These are phyloP conservation scores for Dione juno DNA, from an alignment of 2,888 invertebrate genomes.

Conservation along the genomic window DNA sequence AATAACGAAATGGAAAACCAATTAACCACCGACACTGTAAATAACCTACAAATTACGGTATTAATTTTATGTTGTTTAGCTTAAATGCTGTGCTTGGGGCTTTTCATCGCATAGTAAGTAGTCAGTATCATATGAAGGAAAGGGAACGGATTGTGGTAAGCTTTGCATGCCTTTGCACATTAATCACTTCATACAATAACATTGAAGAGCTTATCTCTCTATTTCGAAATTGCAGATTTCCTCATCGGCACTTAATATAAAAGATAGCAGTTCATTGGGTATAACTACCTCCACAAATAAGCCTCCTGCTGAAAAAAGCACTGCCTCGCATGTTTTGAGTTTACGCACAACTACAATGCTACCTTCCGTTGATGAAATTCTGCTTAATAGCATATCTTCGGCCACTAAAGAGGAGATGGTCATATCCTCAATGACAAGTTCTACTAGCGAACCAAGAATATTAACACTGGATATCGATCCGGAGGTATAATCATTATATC, in stretches of 20 bases:
- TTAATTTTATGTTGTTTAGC: slow-evolving; percentile 80
- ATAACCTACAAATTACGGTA: slow-evolving; percentile 82
- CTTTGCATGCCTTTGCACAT: slow-evolving; percentile 68
- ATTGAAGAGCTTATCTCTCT: slow-evolving; percentile 71
- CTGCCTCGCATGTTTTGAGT: slow-evolving; percentile 83
- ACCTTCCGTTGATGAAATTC: slow-evolving; percentile 84
- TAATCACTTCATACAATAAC: slow-evolving; percentile 63
- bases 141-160: slow-evolving; percentile 57
- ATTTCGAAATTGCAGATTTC: slow-evolving; percentile 82
- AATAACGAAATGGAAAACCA: slow-evolving; percentile 83
- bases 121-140: slow-evolving; percentile 53
- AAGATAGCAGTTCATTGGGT: slow-evolving; percentile 78
- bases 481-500: slow-evolving; percentile 81
- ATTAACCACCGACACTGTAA: slow-evolving; percentile 82
- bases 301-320: slow-evolving; percentile 79
- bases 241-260: slow-evolving; percentile 80
- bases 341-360: slow-evolving; percentile 83
- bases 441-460: slow-evolving; percentile 81
- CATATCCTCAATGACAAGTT: slow-evolving; percentile 79
- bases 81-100: slow-evolving; percentile 76
- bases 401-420: slow-evolving; percentile 85
- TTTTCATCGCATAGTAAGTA: slow-evolving; percentile 59
- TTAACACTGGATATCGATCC: slow-evolving; percentile 85
- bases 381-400: slow-evolving; percentile 85
- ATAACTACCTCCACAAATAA: slow-evolving; percentile 75